A percentile compares a stretch with the other conserved stretches of the same genome.
These are phyloP conservation scores for Drosophila serrata DNA, from an alignment of 1,140 invertebrate species.

Conservation along the genomic window DNA sequence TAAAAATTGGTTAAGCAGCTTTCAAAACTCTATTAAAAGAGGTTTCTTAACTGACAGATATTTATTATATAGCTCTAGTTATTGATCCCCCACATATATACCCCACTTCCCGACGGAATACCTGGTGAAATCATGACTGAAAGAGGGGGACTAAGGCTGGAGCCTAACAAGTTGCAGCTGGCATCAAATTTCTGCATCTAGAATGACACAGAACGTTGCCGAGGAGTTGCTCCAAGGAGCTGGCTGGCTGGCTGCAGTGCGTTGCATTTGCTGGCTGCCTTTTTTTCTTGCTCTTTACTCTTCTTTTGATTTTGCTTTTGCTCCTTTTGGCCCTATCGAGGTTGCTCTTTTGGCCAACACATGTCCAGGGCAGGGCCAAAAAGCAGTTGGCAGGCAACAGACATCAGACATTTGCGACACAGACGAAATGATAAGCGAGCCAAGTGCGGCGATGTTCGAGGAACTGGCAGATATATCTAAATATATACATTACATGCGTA, in stretches of 20 bases:
- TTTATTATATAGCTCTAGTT: background rate
- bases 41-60: background rate
- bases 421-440: slow-evolving; percentile 72
- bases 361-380: slow-evolving; percentile 41
- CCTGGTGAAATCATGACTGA: background rate
- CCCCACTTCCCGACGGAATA: background rate
- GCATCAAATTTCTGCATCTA: slow-evolving; percentile 68
- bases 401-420: slow-evolving; percentile 49
- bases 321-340: background rate
- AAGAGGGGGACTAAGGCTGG: slow-evolving; percentile 6
- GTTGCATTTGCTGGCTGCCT: slow-evolving; percentile 17
- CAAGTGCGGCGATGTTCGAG: slow-evolving; percentile 55
- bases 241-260: slow-evolving; percentile 6
- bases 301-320: background rate
- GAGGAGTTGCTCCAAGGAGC: slow-evolving; percentile 24
- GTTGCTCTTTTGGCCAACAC: slow-evolving; percentile 46
- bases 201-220: slow-evolving; percentile 47
- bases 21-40: no score
- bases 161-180: slow-evolving; percentile 64
- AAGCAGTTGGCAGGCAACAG: slow-evolving; percentile 52
- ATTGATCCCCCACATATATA: background rate
- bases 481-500: slow-evolving; percentile 42
- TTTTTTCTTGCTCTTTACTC: background rate
- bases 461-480: slow-evolving; percentile 45
- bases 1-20: background rate